These are phyloP conservation scores for Anguilla marmorata DNA, from an alignment of 2,797 vertebrate species.

Conservation along the genomic window DNA sequence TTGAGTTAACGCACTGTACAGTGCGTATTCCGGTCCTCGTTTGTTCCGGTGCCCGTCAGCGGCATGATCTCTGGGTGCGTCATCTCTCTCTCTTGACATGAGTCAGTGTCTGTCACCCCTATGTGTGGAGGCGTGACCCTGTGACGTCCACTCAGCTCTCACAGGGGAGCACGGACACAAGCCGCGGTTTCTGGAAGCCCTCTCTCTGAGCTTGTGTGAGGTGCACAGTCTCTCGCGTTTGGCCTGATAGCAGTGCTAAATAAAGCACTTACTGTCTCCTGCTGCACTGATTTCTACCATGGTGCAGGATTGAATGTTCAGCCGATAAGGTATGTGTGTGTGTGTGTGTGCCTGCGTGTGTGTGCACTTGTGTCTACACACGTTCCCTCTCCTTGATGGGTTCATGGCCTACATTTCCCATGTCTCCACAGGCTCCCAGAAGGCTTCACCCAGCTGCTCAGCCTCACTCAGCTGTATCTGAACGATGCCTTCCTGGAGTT, in stretches of 20 bases:
- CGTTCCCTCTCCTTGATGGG: not conserved
- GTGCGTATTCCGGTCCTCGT: not conserved
- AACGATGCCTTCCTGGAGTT: slow-evolving; percentile 98
- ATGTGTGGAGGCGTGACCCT: not conserved
- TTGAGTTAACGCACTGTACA: not conserved
- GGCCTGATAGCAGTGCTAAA: not conserved
- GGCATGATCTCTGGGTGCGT: not conserved
- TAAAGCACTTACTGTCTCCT: not conserved
- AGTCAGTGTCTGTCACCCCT: not conserved
- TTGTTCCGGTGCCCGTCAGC: not conserved
- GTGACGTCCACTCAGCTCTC: not conserved
- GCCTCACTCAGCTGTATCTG: slow-evolving; percentile 93
- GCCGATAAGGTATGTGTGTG: not conserved
- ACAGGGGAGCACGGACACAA: no score
- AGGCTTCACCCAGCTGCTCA: slow-evolving; percentile 96
- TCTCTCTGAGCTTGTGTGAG: not conserved
- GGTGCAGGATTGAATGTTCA: not conserved
- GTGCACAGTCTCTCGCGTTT: not conserved
- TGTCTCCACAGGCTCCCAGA: slow-evolving; percentile 87
- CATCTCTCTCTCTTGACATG: not conserved
- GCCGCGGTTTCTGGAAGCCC: not conserved
- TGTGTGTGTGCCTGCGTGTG: slow-evolving; percentile 1
- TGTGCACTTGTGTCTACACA: not conserved
- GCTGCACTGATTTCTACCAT: not conserved
- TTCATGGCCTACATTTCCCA: not conserved